These are phyloP conservation scores for Kobus ellipsiprymnus DNA, from an alignment of 2,113 vertebrate genomes.

Conservation along the genomic window DNA sequence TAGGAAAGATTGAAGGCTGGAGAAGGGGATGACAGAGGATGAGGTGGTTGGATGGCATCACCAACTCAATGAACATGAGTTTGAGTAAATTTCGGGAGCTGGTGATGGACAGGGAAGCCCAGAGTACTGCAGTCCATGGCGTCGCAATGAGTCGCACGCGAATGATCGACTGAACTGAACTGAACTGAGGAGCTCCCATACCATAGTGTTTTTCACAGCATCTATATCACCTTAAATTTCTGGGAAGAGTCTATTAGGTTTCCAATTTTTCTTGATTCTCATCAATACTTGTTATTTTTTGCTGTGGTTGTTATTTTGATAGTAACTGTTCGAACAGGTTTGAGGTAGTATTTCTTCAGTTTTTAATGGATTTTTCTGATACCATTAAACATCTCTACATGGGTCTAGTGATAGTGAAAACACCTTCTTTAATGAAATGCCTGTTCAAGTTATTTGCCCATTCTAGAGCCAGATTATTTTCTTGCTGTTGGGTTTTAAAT, in stretches of 20 bases:
- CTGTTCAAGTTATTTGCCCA: not conserved
- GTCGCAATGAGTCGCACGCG: accelerated
- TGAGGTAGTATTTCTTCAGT: not conserved
- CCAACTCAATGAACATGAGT: not conserved
- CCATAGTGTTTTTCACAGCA: not conserved
- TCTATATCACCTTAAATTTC: not conserved
- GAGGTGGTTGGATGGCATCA: not conserved
- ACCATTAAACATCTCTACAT: not conserved
- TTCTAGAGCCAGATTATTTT: not conserved
- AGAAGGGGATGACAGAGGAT: not conserved
- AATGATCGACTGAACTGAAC: not conserved
- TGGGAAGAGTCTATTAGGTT: not conserved
- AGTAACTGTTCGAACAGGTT: not conserved
- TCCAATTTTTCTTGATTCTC: not conserved
- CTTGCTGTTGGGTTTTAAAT: not conserved
- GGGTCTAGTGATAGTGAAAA: not conserved
- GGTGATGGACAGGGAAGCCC: not conserved
- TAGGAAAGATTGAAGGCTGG: not conserved
- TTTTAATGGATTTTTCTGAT: not conserved
- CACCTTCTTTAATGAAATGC: not conserved
- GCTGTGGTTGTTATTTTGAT: not conserved
- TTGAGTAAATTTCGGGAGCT: not conserved
- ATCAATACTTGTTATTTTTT: not conserved
- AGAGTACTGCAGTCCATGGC: not conserved
- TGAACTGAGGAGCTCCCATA: not conserved